A percentile compares a stretch with the other conserved stretches of the same genome.
Evolutionary conservation across 2,113 vertebrate species (phyloP).

Genomic region (Sinocyclocheilus anshuiensis): DNA sequence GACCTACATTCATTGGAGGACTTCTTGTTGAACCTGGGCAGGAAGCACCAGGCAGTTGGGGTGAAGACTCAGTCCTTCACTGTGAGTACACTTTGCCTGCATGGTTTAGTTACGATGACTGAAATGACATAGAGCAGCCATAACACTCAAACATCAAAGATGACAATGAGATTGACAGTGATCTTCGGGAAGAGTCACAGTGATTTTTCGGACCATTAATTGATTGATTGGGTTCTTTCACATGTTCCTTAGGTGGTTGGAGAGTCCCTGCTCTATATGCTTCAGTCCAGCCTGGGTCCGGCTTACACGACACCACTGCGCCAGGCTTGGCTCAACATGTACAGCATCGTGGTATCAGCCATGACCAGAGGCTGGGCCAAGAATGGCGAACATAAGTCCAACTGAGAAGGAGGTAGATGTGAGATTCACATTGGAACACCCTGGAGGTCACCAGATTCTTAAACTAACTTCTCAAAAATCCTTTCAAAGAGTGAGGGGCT

Average conservation of each 20-base stretch:
- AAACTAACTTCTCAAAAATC: constrained; percentile 12
- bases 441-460: background rate
- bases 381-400: constrained; percentile 76
- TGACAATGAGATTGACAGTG: background rate
- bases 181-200: background rate
- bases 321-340: constrained; percentile 91
- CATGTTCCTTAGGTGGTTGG: constrained; percentile 81
- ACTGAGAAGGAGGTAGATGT: constrained; percentile 63
- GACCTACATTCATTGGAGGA: constrained; percentile 87
- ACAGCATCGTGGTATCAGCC: constrained; percentile 82
- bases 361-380: constrained; percentile 86
- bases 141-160: constrained; percentile 10
- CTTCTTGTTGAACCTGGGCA: constrained; percentile 86
- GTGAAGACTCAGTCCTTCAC: constrained; percentile 88
- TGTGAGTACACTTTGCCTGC: constrained; percentile 70
- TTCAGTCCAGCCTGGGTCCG: constrained; percentile 87
- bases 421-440: constrained; percentile 6
- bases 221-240: constrained; percentile 32
- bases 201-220: background rate
- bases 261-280: constrained; percentile 90
- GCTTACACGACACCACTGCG: constrained; percentile 81
- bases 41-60: constrained; percentile 87
- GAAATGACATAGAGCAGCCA: background rate
- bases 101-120: background rate
- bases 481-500: constrained; percentile 15